Conservation (phyloP, 2,797 vertebrate genomes). For the Propithecus perrieri region DNA sequence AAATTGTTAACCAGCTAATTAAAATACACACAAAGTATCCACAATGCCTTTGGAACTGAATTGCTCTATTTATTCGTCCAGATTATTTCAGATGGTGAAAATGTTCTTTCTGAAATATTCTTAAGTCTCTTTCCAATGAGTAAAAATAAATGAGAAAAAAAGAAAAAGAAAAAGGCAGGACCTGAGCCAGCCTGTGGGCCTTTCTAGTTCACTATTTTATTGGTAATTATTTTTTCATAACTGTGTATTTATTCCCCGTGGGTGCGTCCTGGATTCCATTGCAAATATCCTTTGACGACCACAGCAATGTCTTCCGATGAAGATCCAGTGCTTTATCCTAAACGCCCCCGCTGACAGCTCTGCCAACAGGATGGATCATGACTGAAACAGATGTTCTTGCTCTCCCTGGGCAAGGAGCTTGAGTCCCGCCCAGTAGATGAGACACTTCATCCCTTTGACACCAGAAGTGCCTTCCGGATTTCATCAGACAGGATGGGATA, state of each 20-base stretch:
- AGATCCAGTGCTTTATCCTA: constrained; percentile 76
- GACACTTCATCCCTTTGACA: constrained; percentile 60
- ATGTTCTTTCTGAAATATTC: constrained; percentile 16
- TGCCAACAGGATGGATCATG: constrained; percentile 71
- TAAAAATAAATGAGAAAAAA: background rate
- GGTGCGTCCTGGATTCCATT: constrained; percentile 73
- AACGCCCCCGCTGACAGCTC: constrained; percentile 61
- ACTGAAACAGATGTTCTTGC: constrained; percentile 78
- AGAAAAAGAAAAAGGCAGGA: background rate
- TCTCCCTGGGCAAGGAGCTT: constrained; percentile 67
- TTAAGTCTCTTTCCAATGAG: constrained; percentile 19
- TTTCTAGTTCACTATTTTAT: constrained; percentile 51
- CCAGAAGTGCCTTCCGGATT: constrained; percentile 64
- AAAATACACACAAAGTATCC: background rate
- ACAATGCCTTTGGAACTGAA: background rate
- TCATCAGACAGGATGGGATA: constrained; percentile 52
- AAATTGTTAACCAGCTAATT: background rate
- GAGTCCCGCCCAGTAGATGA: constrained; percentile 60
- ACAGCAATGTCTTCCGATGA: constrained; percentile 70
- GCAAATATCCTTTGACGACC: constrained; percentile 71
- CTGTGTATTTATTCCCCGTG: constrained; percentile 73
- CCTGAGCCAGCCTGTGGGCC: background rate
- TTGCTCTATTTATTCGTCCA: background rate
- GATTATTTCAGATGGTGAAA: background rate
- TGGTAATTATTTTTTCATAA: constrained; percentile 71